These are phyloP conservation scores for Protobothrops flavoviridis DNA, from an alignment of 2,113 vertebrate genomes.

Conservation along the genomic window DNA sequence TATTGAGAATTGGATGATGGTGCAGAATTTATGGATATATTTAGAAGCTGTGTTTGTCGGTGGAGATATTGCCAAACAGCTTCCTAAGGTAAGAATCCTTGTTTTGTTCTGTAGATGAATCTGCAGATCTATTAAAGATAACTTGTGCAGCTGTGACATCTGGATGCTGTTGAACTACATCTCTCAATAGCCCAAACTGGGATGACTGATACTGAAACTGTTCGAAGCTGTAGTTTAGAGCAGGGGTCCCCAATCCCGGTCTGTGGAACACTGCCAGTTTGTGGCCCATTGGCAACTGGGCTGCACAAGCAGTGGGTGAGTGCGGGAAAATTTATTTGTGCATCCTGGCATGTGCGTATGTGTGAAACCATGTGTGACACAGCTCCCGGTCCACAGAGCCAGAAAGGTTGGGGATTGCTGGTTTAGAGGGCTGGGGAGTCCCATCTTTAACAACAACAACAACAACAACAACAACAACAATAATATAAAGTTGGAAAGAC, in stretches of 20 bases:
- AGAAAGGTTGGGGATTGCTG: not conserved
- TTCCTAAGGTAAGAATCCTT: conserved; percentile 86
- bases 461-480: too few species aligned
- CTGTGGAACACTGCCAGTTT: too few species aligned
- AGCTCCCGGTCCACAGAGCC: not conserved
- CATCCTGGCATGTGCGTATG: not conserved
- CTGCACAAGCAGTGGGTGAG: not conserved
- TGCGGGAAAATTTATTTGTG: not conserved
- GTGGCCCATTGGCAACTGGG: too few species aligned
- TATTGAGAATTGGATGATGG: conserved; percentile 95
- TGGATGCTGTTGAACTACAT: not conserved
- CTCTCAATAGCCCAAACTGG: not conserved
- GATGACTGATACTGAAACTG: not conserved
- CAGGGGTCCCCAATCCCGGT: not conserved
- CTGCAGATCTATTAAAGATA: not conserved
- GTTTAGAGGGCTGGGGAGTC: not conserved
- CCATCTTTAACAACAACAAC: not conserved
- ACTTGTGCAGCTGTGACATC: not conserved
- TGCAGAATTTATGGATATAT: conserved; percentile 97
- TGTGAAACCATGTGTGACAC: not conserved
- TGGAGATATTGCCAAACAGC: conserved; percentile 94
- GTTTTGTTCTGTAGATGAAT: not conserved
- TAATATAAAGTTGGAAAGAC: too few species aligned
- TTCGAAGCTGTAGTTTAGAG: not conserved
- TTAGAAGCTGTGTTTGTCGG: conserved; percentile 96